Evolutionary conservation across 1,140 invertebrate species (phyloP), one percentile per base, ranked within the genome.

Genomic region (Drosophila prosaltans): DNA sequence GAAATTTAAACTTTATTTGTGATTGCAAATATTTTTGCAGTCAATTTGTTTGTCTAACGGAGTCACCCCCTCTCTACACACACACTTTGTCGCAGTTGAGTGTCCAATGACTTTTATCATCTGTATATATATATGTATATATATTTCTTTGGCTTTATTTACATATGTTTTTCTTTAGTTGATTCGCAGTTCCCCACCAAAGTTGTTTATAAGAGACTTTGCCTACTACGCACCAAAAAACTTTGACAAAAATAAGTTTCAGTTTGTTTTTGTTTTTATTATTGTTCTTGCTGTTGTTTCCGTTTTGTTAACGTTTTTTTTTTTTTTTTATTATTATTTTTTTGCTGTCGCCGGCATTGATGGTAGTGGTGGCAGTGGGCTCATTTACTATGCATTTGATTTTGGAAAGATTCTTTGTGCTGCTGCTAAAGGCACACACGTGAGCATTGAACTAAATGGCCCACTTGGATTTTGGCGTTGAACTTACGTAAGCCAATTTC

Each of bases 401-500:
- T 75, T 60, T 60, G 68, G 43, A 48, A 48, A 74, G 67, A 78
- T 75, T 75, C 66, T 59, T 40, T 64, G 1, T 48, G 30, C 39
- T 30, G 36, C n/a, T 9, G 2, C 21, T 7, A 5, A 28, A n/a
- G n/a, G 32, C 41, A 59, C 41, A 86, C 74, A 85, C 68, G 78
- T 74, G 74, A 63, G 64, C 43, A 16, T 21, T 45, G 9, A 67
- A 36, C 61, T 36, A 55, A 75, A 70, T 66, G 51, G 54, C 55
- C 69, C 70, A 65, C 69, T 72, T 54, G 69, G 40, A 51, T 51
- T 7, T 36, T 64, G 58, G 66, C 77, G 64, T 73, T 57, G 76
- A 69, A 91, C 90, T 91, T 91, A 91, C 90, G 90, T 91, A 91
- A 91, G 90, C 90, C 90, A 91, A 91, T 91, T 91, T 82, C 90